These are phyloP conservation scores for Sander vitreus DNA, from an alignment of 2,113 vertebrate genomes.

Conservation along the genomic window DNA sequence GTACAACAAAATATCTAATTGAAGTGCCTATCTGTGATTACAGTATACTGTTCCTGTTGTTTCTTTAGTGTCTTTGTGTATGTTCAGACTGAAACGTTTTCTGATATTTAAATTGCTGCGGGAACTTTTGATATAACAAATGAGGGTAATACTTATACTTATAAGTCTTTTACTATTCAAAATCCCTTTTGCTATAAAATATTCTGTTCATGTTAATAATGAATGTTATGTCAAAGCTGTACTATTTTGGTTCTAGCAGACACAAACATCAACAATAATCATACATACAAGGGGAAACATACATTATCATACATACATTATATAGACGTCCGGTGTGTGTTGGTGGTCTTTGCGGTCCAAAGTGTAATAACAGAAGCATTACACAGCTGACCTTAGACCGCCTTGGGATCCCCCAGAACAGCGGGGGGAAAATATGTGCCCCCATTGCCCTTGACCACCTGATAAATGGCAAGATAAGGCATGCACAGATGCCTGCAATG, in stretches of 20 bases:
- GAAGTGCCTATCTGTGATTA: slow-evolving; percentile 38
- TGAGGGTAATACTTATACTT: neutral
- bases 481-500: slow-evolving; percentile 13
- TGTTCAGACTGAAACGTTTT: slow-evolving; percentile 3
- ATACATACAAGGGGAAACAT: too few relatives aligned
- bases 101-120: slow-evolving; percentile 19
- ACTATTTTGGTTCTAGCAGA: neutral
- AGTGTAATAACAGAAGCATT: slow-evolving; percentile 11
- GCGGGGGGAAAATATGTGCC: neutral
- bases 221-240: neutral
- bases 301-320: too few relatives aligned
- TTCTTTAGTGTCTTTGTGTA: slow-evolving; percentile 16
- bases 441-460: neutral
- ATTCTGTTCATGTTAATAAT: neutral
- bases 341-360: slow-evolving; percentile 22
- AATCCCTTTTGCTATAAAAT: neutral
- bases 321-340: slow-evolving; percentile 1
- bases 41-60: slow-evolving; percentile 16
- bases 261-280: too few relatives aligned
- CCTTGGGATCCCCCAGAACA: slow-evolving; percentile 19
- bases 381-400: neutral
- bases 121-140: slow-evolving; percentile 23
- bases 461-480: slow-evolving; percentile 41
- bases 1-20: slow-evolving; percentile 55
- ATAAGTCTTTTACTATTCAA: neutral